Percentiles rank a stretch among this genome's conserved stretches.
Evolutionary conservation across 2,113 vertebrate genomes (phyloP).

Genomic region (Casuarius casuarius): DNA sequence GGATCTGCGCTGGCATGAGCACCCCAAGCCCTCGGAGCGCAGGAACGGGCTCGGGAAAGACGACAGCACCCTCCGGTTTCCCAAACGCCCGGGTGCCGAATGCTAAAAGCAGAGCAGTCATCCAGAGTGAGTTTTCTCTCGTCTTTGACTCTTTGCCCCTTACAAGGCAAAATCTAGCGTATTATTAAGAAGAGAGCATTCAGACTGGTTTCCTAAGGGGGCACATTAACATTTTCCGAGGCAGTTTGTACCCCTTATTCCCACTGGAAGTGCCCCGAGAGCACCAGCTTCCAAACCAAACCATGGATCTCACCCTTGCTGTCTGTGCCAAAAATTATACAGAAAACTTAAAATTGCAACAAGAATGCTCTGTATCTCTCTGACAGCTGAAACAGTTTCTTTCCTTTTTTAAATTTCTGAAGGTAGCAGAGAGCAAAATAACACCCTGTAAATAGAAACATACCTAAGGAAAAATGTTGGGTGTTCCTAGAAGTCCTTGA

Average conservation of each 20-base stretch:
- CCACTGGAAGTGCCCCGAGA: neutral
- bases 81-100: neutral
- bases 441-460: neutral
- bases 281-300: neutral
- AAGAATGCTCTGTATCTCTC: neutral
- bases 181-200: neutral
- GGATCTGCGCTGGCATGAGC: rapidly evolving
- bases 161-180: neutral
- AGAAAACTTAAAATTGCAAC: neutral
- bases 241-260: neutral
- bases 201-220: neutral
- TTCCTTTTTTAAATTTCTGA: neutral
- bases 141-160: neutral
- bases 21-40: rapidly evolving
- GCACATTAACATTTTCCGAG: neutral
- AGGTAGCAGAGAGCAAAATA: neutral
- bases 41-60: neutral
- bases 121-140: neutral
- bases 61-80: no score
- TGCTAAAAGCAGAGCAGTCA: neutral
- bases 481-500: neutral
- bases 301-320: rapidly evolving
- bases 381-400: neutral
- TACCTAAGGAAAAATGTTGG: neutral
- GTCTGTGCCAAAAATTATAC: neutral